Evolutionary conservation across 2,888 invertebrate genomes (phyloP), one percentile per base, ranked within the genome.

Genomic region (Drosophila merina): DNA sequence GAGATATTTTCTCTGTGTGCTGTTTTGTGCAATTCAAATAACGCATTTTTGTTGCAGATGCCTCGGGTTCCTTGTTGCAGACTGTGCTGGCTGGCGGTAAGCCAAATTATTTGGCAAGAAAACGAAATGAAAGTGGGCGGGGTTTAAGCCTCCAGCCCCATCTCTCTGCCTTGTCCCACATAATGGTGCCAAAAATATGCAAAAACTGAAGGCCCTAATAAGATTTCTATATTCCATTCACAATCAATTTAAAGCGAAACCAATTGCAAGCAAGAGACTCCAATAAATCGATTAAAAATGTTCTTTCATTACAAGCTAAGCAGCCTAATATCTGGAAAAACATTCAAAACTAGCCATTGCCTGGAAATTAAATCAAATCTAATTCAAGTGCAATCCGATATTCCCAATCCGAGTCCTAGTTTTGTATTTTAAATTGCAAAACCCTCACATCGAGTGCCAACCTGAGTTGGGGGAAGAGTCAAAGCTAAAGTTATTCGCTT

Each of bases 61-160:
- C 5, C 14, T 67, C 56, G n/a, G 36, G 52, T 20, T 42, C 25
- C 14, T 28, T 30, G 20, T 26, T 74, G 52, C 44, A 57, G 58
- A n/a, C 26, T 1, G 28, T 33, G 12, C 10, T 71, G 74, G 67
- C 76, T 71, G 74, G 72, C 76, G 20, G 42, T 36, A 3, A 30
- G 74, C 74, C 74, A 75, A 75, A 62, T 60, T 54, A 74, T 67
- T 74, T 75, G 72, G 66, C 75, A 64, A 33, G 70, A 56, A 74
- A 57, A 50, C 40, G 56, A 30, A 10, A 40, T 26, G 52, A 28
- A 40, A 8, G 20, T 42, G 42, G 42, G 14, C n/a, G 6, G 9
- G 8, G 33, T 1, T 9, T 33, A 38, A 12, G 38, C n/a, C 33
- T n/a, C 36, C 2, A 60, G 28, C n/a, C n/a, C n/a, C n/a, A n/a